Base-by-base conservation (phyloP, 2,797 vertebrate genomes). In the Zenarchopterus dispar region DNA sequence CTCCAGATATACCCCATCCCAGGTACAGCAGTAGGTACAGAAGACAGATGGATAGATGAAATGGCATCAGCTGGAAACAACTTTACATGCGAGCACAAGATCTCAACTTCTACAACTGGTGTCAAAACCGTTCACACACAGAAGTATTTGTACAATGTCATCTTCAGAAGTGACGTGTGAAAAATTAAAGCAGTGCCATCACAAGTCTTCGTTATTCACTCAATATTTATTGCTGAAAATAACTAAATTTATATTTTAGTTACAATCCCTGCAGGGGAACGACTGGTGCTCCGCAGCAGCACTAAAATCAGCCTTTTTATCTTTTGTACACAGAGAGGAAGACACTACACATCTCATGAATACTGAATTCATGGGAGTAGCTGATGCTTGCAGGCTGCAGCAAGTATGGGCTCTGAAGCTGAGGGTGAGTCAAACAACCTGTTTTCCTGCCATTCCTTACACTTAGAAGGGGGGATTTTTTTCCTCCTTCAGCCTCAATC, bases 151-250 rank as follows among this genome's bases (percentile, higher is more conserved):
- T 55, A 13, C 44, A 62, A 69, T 39, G 23, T 15, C 18, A 45
- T 33, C 23, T 11, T 13, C 22, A 17, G 11, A 33, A 28, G 46
- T 36, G 9, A 42, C 9, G 33, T 1, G 13, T 15, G 36, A 39
- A 13, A 39, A 81, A 57, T 46, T 9, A 77, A 70, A 67, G 21
- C 17, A 31, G 44, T 24, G 11, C 17, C 44, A 61, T 52, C 43
- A 70, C 58, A 62, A 6, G 55, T 55, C 36, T 68, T 52, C 22
- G 75, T 89, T 85, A 87, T 80, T 89, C 77, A 88, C 75, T 87
- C 79, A 80, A 76, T 80, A 70, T 91, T 91, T 91, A 90, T 86
- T 92, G 90, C 87, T 88, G 76, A 78, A 85, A 75, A 86, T 61
- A 84, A 81, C 44, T 84, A 63, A 52, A 85, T 83, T 82, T 41